Conservation (phyloP, 2,888 invertebrate genomes). For the Isotomurus palustris region DNA sequence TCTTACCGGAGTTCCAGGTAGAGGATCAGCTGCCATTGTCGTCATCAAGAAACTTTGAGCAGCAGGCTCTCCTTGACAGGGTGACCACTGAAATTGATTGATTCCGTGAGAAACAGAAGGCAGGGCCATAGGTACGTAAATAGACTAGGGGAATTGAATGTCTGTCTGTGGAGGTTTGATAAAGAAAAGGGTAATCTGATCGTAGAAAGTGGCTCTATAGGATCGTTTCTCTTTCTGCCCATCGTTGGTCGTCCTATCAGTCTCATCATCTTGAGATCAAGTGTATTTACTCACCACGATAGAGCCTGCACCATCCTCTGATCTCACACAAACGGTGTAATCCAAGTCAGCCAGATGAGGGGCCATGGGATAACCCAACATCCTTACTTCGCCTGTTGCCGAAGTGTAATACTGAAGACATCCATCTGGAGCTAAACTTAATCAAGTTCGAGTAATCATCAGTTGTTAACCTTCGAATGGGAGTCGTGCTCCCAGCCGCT, state of each 20-base stretch:
- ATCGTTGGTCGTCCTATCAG: neutral
- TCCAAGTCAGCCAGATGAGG: constrained; percentile 43
- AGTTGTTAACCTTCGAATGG: no score
- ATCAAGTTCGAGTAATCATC: neutral
- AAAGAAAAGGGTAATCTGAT: no score
- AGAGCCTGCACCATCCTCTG: constrained; percentile 40
- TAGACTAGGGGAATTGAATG: no score
- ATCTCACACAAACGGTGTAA: constrained; percentile 41
- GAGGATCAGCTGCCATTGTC: neutral
- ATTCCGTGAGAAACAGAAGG: no score
- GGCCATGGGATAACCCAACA: constrained; percentile 33
- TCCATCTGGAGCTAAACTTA: constrained; percentile 39
- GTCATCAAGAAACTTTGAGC: constrained; percentile 3
- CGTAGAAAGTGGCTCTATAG: neutral
- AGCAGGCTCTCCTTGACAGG: constrained; percentile 32
- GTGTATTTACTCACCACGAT: constrained; percentile 31
- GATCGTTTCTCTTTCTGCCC: neutral
- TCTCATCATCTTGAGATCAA: neutral
- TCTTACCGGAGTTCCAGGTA: constrained; percentile 20
- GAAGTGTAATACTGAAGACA: constrained; percentile 38
- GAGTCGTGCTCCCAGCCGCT: no score
- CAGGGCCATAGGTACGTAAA: no score
- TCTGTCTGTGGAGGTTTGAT: no score
- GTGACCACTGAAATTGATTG: constrained; percentile 29
- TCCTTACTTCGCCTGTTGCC: constrained; percentile 34